A percentile compares a stretch with the other conserved stretches of the same genome.
phyloP scores from a whole-genome alignment of 2,888 invertebrate species.

The Oscheius onirici region DNA sequence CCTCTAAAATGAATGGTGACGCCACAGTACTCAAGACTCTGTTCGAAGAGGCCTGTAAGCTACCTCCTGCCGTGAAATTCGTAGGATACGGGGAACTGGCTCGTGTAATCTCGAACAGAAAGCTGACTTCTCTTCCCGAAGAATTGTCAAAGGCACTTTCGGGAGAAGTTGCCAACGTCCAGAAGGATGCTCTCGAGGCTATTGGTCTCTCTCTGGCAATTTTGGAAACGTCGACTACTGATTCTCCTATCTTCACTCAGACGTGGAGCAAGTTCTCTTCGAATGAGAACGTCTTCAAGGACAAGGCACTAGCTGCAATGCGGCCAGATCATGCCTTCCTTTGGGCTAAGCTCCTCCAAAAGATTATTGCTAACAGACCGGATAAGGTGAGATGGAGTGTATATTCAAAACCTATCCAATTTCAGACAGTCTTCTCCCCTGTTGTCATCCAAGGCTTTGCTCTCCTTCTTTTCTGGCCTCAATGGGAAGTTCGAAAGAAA shows the following conservation, averaged over 20 bases:
- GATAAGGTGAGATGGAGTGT: conserved; percentile 1
- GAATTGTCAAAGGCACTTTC: conserved; percentile 35
- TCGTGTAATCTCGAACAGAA: conserved; percentile 34
- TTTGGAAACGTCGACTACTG: conserved; percentile 34
- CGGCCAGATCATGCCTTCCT: conserved; percentile 43
- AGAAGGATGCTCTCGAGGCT: conserved; percentile 49
- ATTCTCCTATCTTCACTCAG: conserved; percentile 34
- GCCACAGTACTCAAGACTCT: conserved; percentile 28
- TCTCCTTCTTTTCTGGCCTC: conserved; percentile 51
- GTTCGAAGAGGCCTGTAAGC: conserved; percentile 46
- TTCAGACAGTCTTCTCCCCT: neutral
- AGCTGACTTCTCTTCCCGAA: conserved; percentile 33
- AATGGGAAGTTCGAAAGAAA: conserved; percentile 45
- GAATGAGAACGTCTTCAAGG: conserved; percentile 48
- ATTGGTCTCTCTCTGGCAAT: conserved; percentile 43
- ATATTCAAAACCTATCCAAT: neutral
- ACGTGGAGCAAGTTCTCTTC: conserved; percentile 39
- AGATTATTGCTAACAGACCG: conserved; percentile 32
- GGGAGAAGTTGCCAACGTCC: conserved; percentile 39
- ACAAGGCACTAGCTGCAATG: conserved; percentile 39
- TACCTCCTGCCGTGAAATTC: conserved; percentile 38
- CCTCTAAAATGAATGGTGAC: conserved; percentile 23
- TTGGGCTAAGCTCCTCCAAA: conserved; percentile 45
- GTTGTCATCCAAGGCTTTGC: conserved; percentile 34
- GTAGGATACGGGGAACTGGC: conserved; percentile 41